Evolutionary conservation across 1,140 invertebrate species (phyloP), one percentile per base, ranked within the genome.

Genomic region (Penaeus chinensis): DNA sequence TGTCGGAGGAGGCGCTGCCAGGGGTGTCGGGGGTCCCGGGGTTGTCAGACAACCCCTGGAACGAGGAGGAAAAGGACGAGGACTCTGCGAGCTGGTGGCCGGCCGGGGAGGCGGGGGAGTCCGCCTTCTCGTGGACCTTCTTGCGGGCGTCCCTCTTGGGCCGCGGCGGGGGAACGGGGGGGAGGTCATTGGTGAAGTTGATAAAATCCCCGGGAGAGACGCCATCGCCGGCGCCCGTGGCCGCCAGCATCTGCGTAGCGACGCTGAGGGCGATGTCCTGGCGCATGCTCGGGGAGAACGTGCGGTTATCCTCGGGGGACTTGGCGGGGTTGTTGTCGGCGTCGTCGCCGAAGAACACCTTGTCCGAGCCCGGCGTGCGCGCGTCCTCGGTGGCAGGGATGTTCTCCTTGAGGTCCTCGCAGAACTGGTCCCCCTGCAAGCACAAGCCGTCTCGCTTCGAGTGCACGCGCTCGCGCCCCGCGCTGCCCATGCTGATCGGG

Each of bases 111-210:
- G 82, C 47, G 32, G 83, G 63, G 13, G 27, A 54, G 77, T 32
- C n/a, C 8, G 13, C 20, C 3, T 24, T 69, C 7, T 18, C n/a
- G 18, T 18, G 54, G 61, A 27, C 62, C 27, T 74, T 22, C 47
- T 42, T 85, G 2, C 74, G 13, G 24, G 83, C 74, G 37, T 85
- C 83, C 47, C 83, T 27, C 24, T 85, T 85, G 54, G 32, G 62
- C 71, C 83, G 62, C 13, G 83, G 83, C 13, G 83, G 83, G 5
- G 83, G 54, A 1, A 74, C 66, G 42, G 83, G 83, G 10, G 66
- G 37, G 79, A 20, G 54, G 10, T 54, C 54, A 11, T 54, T 54
- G 11, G 8, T 54, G 54, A 54, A 54, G 54, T 16, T 2, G 54
- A 54, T 54, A 8, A 54, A 13, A 4, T 5, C 27, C 22, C 19